Percentiles rank a stretch among this genome's conserved stretches.
Evolutionary conservation across 2,888 invertebrate genomes (phyloP).

Genomic region (Ectropis crepuscularia): DNA sequence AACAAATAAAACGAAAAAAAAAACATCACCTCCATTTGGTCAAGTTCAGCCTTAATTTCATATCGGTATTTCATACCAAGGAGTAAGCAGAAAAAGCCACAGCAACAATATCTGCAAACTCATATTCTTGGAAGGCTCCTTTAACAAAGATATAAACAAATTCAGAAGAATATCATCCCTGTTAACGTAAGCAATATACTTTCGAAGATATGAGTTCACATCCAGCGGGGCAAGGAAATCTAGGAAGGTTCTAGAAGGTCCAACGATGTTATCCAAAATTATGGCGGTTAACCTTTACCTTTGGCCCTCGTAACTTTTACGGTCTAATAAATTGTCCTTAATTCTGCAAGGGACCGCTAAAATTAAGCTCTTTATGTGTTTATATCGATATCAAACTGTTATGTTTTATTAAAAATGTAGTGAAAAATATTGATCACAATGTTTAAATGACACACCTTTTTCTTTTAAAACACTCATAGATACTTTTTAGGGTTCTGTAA

Average conservation of each 20-base stretch:
- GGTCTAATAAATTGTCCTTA: slow-evolving; percentile 66
- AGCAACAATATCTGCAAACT: too few relatives aligned
- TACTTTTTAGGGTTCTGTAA: too few relatives aligned
- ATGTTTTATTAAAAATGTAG: slow-evolving; percentile 12
- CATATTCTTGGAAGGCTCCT: too few relatives aligned
- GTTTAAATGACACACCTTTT: background rate
- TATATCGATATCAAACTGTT: slow-evolving; percentile 44
- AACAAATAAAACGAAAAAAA: too few relatives aligned
- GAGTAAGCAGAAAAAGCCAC: too few relatives aligned
- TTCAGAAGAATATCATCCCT: slow-evolving; percentile 17
- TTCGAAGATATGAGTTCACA: slow-evolving; percentile 18
- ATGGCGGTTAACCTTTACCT: slow-evolving; percentile 61
- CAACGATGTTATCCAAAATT: slow-evolving; percentile 48
- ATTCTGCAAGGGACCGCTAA: slow-evolving; percentile 50
- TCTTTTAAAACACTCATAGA: too few relatives aligned
- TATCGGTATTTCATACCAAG: too few relatives aligned
- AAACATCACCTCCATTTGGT: too few relatives aligned
- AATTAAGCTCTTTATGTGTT: slow-evolving; percentile 52
- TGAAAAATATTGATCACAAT: background rate
- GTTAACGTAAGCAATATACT: slow-evolving; percentile 7
- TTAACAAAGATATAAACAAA: slow-evolving; percentile 11
- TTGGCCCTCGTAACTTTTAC: slow-evolving; percentile 54
- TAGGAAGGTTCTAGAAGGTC: slow-evolving; percentile 18
- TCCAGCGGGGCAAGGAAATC: slow-evolving; percentile 24
- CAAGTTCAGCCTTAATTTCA: too few relatives aligned